Percentiles rank a stretch among this genome's conserved stretches.
Evolutionary conservation across 1,140 invertebrate species (phyloP).

Genomic region (Trissolcus basalis): DNA sequence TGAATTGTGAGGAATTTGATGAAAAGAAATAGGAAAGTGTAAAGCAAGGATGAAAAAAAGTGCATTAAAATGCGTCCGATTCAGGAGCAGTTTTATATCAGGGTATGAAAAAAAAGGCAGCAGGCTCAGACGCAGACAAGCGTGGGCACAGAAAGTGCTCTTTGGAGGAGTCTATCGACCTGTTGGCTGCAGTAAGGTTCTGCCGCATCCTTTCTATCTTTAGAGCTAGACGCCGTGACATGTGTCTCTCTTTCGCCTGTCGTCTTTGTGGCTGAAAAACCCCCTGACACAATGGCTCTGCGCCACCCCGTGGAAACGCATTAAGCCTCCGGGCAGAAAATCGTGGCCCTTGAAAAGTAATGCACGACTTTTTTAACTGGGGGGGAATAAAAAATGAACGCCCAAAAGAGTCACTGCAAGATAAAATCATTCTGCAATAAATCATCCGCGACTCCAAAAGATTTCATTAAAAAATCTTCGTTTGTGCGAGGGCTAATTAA

Average conservation of each 20-base stretch:
- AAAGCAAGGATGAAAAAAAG: too few species aligned
- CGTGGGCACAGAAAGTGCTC: slow-evolving; percentile 57
- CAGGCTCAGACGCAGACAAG: slow-evolving; percentile 24
- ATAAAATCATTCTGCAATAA: slow-evolving; percentile 20
- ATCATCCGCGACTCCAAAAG: slow-evolving; percentile 10
- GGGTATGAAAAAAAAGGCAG: slow-evolving; percentile 26
- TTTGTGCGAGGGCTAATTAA: too few species aligned
- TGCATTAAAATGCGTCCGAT: too few species aligned
- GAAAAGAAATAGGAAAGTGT: too few species aligned
- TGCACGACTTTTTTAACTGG: slow-evolving; percentile 36
- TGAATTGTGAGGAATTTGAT: too few species aligned
- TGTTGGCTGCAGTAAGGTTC: slow-evolving; percentile 66
- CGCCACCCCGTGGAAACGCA: slow-evolving; percentile 52
- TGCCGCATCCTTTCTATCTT: slow-evolving; percentile 69
- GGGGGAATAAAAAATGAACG: slow-evolving; percentile 13
- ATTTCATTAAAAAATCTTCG: too few species aligned
- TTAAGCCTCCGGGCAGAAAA: slow-evolving; percentile 34
- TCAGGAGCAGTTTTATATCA: slow-evolving; percentile 4
- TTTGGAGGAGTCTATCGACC: slow-evolving; percentile 67
- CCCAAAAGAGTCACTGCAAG: slow-evolving; percentile 3
- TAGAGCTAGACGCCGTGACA: slow-evolving; percentile 57
- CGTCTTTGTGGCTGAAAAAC: slow-evolving; percentile 32
- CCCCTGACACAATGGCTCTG: slow-evolving; percentile 29
- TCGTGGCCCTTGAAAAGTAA: slow-evolving; percentile 46
- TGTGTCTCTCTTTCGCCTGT: slow-evolving; percentile 24